phyloP scores from a whole-genome alignment of 1,140 invertebrate species.

The Drosophila willistoni region DNA sequence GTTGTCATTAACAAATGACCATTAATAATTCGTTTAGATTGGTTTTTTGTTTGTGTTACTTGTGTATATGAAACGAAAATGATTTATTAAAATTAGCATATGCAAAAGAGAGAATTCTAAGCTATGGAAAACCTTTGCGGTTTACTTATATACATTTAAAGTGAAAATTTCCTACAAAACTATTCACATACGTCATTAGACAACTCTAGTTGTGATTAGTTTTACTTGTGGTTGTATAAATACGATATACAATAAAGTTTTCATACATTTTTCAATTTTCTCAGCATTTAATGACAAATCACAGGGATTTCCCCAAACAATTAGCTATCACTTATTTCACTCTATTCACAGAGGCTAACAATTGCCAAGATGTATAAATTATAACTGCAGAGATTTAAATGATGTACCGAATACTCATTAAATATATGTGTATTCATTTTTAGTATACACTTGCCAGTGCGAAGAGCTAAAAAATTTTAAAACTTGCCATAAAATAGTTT shows the following conservation, averaged over 20 bases:
- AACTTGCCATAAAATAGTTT: too few species aligned
- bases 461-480: not conserved
- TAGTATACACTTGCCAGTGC: not conserved
- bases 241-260: not conserved
- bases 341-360: conserved; percentile 1
- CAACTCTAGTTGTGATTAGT: not conserved
- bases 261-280: not conserved
- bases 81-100: conserved; percentile 54
- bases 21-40: conserved; percentile 55
- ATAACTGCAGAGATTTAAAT: conserved; percentile 26
- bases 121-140: not conserved
- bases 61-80: conserved; percentile 1
- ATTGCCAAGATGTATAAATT: conserved; percentile 21
- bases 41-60: not conserved
- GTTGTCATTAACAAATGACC: conserved; percentile 25
- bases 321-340: conserved; percentile 21
- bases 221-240: conserved; percentile 11
- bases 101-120: not conserved
- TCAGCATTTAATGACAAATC: conserved; percentile 46
- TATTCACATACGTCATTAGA: not conserved
- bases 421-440: not conserved
- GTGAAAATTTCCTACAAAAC: not conserved
- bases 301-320: conserved; percentile 39
- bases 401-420: conserved; percentile 57
- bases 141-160: not conserved